phyloP scores from a whole-genome alignment of 2,888 invertebrate genomes.

The Oscheius myriophilus region DNA sequence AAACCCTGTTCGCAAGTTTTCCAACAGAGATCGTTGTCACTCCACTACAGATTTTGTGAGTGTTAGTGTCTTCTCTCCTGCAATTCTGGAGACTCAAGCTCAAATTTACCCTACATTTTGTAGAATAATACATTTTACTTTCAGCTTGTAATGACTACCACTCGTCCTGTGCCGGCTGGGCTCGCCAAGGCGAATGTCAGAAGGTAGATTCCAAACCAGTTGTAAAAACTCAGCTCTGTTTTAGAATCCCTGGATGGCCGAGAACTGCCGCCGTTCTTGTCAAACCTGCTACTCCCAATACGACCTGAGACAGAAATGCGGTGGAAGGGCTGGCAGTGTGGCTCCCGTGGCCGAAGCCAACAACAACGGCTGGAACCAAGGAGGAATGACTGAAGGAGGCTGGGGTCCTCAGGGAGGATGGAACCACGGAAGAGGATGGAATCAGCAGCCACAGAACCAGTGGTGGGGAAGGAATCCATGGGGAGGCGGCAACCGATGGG shows the following conservation, averaged over 20 bases:
- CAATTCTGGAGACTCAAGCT: too few species aligned
- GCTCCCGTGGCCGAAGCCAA: not conserved
- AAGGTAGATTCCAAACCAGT: too few species aligned
- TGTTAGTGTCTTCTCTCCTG: too few species aligned
- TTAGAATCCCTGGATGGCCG: constrained; percentile 64
- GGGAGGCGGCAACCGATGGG: constrained; percentile 17
- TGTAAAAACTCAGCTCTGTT: too few species aligned
- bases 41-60: too few species aligned
- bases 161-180: constrained; percentile 54
- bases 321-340: constrained; percentile 32
- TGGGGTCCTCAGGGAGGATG: constrained; percentile 19
- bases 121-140: not conserved
- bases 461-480: constrained; percentile 9
- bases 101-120: too few species aligned
- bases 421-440: constrained; percentile 21
- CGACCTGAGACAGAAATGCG: constrained; percentile 45
- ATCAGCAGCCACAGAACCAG: constrained; percentile 3
- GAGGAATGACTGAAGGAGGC: constrained; percentile 27
- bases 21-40: too few species aligned
- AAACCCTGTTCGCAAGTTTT: too few species aligned
- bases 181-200: constrained; percentile 58
- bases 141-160: constrained; percentile 29
- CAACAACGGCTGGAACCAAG: constrained; percentile 16
- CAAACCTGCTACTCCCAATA: constrained; percentile 46
- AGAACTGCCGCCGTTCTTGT: constrained; percentile 59